Evolutionary conservation across 2,113 vertebrate genomes (phyloP), one percentile per base, ranked within the genome.

Genomic region (Porphyrio hochstetteri): DNA sequence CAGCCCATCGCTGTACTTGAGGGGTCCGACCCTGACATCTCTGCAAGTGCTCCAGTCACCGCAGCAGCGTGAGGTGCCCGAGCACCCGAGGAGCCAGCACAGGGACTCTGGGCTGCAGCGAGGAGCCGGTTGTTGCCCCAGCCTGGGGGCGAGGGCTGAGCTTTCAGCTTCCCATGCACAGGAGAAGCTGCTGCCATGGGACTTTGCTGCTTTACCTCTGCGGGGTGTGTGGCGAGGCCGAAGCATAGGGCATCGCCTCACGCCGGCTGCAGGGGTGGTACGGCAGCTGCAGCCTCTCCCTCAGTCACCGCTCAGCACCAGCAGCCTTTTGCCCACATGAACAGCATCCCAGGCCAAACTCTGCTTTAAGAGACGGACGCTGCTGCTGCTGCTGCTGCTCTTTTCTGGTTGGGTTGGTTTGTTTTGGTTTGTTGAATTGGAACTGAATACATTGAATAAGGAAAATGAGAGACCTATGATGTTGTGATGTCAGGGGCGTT

Each of bases 401-500:
- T 46, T 36, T n/a, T 36, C 25, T 20, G 48, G 48, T 48, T 48
- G 48, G 21, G 48, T 48, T 48, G 46, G 19, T 8, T 27, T 35
- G 29, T 18, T 8, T 24, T 13, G 12, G 75, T 44, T 33, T 17
- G 13, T 61, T 65, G 1, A 11, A 29, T 36, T 31, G 33, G 50
- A 82, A 20, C 36, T 3, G 35, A 48, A 21, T 21, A 9, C n/a
- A 7, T 8, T 38, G 75, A 29, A 11, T 57, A 19, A 69, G 36
- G 70, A 36, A 48, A 40, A n/a, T 5, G 5, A 7, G 59, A 94
- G 55, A n/a, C 63, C 67, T 24, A 1, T 5, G 6, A 10, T 10
- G 18, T 31, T 20, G 6, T 3, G 1, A 19, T 5, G 2, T 12
- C 29, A 1, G 2, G 1, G 5, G n/a, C n/a, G n/a, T n/a, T n/a